Evolutionary conservation across 2,797 vertebrate genomes (phyloP).

Genomic region (Peromyscus melanophrys): DNA sequence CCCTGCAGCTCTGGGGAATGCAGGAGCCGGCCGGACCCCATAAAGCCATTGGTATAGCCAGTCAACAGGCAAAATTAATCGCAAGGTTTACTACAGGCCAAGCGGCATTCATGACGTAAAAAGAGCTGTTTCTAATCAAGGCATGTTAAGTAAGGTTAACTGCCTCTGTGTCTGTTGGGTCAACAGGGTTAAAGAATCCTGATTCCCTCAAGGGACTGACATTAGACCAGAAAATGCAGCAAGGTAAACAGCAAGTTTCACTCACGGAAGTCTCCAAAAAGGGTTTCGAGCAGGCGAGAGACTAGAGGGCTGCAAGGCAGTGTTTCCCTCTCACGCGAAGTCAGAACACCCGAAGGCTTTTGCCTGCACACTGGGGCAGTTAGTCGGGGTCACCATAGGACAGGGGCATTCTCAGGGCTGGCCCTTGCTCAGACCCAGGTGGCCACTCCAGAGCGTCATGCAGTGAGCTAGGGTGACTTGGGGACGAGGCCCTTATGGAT

Average conservation of each 20-base stretch:
- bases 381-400: neutral
- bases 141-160: slow-evolving; percentile 11
- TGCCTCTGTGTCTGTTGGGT: slow-evolving; percentile 31
- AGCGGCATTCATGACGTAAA: neutral
- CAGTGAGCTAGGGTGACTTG: neutral
- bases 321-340: neutral
- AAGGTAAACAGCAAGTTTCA: slow-evolving; percentile 47
- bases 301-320: neutral
- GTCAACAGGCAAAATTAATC: slow-evolving; percentile 23
- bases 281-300: neutral
- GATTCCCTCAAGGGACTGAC: neutral
- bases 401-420: neutral
- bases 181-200: neutral
- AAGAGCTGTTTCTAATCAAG: slow-evolving; percentile 34
- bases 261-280: slow-evolving; percentile 36
- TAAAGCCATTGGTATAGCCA: neutral
- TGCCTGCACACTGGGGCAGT: neutral
- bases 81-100: slow-evolving; percentile 30
- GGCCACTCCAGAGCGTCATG: neutral
- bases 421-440: neutral
- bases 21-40: neutral
- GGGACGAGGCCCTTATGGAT: neutral
- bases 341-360: neutral
- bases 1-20: neutral
- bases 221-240: slow-evolving; percentile 7